Evolutionary conservation across 2,888 invertebrate genomes (phyloP), one percentile per base, ranked within the genome.

Genomic region (Tetropium fuscum): DNA sequence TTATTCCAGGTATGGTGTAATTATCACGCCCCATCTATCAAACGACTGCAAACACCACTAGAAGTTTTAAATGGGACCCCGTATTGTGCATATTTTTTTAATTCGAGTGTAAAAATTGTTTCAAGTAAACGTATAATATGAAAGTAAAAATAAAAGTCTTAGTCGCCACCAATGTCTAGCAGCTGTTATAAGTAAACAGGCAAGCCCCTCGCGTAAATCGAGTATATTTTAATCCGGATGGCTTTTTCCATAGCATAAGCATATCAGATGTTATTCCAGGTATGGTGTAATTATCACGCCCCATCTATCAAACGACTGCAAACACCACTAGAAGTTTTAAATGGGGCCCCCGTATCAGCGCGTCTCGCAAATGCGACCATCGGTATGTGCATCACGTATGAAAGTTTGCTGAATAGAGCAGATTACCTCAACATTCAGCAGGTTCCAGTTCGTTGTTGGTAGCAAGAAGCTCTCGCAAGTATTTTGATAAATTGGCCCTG

Each of bases 1-100:
- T 30, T 30, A 45, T 45, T 36, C 47, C 53, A 53, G 48, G 53
- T 53, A 16, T 22, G 34, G 22, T 36, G 27, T 36, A 54, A 59
- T 53, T 40, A 57, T 44, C 32, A 34, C 30, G 30, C 20, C 38
- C 32, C 27, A 51, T 51, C 36, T 38, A 40, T 40, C 27, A n/a
- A n/a, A n/a, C n/a, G n/a, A n/a, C n/a, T n/a, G n/a, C n/a, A 48
- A 48, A 43, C 41, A 27, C 20, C 43, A 16, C 8, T 11, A 27
- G 32, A 45, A 40, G 18, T 40, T 40, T 40, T 16, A 1, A 40
- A 8, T 18, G 15, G 40, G 10, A 27, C n/a, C n/a, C n/a, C n/a
- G n/a, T n/a, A n/a, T n/a, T n/a, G n/a, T n/a, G n/a, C n/a, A n/a
- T n/a, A n/a, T n/a, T n/a, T n/a, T n/a, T n/a, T n/a, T n/a, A n/a